These are phyloP conservation scores for Argyra leucocephala DNA, from an alignment of 2,888 invertebrate genomes.

Conservation along the genomic window DNA sequence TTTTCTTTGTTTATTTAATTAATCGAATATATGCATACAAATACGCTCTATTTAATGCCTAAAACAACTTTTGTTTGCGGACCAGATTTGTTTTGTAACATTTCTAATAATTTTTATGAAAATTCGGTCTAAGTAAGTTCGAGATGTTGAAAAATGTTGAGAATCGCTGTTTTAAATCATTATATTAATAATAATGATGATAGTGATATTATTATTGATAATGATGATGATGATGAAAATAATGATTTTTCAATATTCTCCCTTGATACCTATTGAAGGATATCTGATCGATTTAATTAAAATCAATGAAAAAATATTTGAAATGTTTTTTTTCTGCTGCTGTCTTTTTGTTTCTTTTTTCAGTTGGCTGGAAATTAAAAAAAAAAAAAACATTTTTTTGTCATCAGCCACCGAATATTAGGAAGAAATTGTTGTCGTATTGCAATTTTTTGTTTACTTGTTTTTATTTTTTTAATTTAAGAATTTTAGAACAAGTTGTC, in stretches of 20 bases:
- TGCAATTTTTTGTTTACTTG: background rate
- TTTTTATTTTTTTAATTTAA: background rate
- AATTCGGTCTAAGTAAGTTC: no score
- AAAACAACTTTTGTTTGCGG: no score
- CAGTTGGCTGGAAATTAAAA: background rate
- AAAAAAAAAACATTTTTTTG: background rate
- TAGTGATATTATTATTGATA: no score
- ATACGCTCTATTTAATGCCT: no score
- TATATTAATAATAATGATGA: no score
- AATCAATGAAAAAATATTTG: slow-evolving; percentile 1
- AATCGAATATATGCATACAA: no score
- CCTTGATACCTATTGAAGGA: background rate
- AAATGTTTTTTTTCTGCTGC: background rate
- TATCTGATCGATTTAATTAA: background rate
- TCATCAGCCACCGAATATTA: background rate
- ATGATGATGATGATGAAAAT: background rate
- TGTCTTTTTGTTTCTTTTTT: background rate
- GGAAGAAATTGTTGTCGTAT: background rate
- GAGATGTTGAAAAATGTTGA: no score
- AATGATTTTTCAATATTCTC: background rate
- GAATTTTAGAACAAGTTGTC: background rate
- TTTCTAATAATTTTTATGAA: no score
- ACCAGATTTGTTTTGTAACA: no score
- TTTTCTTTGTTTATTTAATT: no score
- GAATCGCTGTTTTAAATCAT: no score